These are phyloP conservation scores for Thumatha senex DNA, from an alignment of 2,888 invertebrate genomes.

Conservation along the genomic window DNA sequence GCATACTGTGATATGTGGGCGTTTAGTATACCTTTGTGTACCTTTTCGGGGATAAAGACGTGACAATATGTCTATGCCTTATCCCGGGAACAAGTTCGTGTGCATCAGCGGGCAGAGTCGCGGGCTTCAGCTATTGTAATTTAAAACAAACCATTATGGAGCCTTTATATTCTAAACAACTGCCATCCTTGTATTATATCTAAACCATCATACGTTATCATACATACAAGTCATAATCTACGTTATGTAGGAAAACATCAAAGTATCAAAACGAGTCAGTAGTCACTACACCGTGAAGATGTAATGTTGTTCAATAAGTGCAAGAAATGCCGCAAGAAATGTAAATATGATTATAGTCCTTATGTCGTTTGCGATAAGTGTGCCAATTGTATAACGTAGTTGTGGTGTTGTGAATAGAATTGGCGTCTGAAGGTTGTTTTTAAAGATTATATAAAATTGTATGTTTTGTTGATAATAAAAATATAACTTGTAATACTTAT, in stretches of 20 bases:
- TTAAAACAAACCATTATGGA: too few relatives aligned
- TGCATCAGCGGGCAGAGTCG: too few relatives aligned
- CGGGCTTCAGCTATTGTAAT: too few relatives aligned
- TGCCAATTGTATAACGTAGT: neutral
- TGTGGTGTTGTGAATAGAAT: neutral
- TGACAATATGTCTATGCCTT: too few relatives aligned
- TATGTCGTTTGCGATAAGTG: neutral
- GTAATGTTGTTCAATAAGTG: constrained; percentile 72
- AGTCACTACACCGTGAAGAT: neutral
- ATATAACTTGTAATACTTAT: neutral
- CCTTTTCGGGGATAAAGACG: too few relatives aligned
- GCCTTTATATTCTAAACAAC: neutral
- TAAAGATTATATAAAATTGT: neutral
- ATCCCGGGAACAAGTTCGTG: too few relatives aligned
- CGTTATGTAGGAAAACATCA: neutral
- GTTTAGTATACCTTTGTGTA: too few relatives aligned
- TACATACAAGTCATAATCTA: constrained; percentile 5
- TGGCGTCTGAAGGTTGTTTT: neutral
- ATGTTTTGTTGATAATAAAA: neutral
- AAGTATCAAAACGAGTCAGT: constrained; percentile 5
- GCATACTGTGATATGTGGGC: too few relatives aligned
- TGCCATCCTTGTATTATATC: neutral
- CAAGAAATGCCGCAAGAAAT: constrained; percentile 66
- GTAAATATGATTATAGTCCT: constrained; percentile 10
- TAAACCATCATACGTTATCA: constrained; percentile 2